Evolutionary conservation across 2,797 vertebrate genomes (phyloP), one percentile per base, ranked within the genome.

Genomic region (Todus mexicanus): DNA sequence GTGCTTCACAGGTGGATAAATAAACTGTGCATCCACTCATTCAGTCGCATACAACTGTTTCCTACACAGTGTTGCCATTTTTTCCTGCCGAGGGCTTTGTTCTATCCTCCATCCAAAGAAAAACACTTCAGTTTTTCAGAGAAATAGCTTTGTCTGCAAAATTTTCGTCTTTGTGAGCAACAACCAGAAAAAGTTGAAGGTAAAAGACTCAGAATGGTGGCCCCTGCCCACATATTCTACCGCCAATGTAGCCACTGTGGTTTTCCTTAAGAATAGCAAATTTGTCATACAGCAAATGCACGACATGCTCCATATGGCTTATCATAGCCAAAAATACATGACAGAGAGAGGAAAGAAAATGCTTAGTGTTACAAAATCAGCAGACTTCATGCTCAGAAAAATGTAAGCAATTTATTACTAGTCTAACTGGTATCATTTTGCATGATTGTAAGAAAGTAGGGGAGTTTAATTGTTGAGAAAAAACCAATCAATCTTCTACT

Each of bases 361-460:
- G 65, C 45, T 85, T 92, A 77, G n/a, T 76, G 59, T 82, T 92
- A 87, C 50, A 93, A 92, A 96, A 96, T 57, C 84, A 82, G 84
- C 88, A 89, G 61, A 74, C 22, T 8, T 65, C 82, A 69, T 75
- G 70, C 33, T 92, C 65, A 85, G 50, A 90, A 90, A 93, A 94
- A 90, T 59, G 43, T 23, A 89, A 89, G 61, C 22, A 87, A 94
- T 89, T 94, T 94, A 51, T 96, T 90, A 87, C 31, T 63, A 47
- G 80, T 77, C n/a, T 94, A 93, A 92, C 57, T 83, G 48, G 57
- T 45, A 80, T 92, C 33, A 84, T 92, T 94, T 65, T 45, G 12
- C 42, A 21, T 33, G 35, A 74, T 21, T 35, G 31, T 80, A 87
- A 82, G 59, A 95, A 91, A 91, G 31, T 29, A 84, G 35, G 40